Percentiles rank a stretch among this genome's conserved stretches.
Conservation (phyloP, 2,888 invertebrate genomes). For the Hoplodrina blanda region DNA sequence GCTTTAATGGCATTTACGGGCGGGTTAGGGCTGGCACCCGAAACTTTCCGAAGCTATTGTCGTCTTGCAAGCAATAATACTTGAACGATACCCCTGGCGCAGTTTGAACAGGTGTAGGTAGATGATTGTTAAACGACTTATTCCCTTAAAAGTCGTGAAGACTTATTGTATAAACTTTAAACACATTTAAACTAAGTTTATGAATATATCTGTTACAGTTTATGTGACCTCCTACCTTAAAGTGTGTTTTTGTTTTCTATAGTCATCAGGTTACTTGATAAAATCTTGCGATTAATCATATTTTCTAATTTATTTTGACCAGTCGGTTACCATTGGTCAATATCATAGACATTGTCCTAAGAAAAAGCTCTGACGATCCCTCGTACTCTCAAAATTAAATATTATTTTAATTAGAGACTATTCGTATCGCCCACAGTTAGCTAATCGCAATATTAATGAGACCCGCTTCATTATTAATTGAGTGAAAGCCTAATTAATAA, state of each 20-base stretch:
- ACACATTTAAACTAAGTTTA: constrained; percentile 11
- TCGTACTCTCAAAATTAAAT: background rate
- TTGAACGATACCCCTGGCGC: constrained; percentile 70
- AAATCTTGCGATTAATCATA: no score
- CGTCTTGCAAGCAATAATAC: constrained; percentile 71
- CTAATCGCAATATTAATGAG: constrained; percentile 25
- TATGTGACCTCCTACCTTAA: background rate
- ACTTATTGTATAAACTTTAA: constrained; percentile 39
- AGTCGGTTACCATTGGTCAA: no score
- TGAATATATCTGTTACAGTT: background rate
- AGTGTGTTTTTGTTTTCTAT: background rate
- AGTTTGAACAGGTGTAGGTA: constrained; percentile 70
- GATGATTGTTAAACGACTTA: constrained; percentile 66
- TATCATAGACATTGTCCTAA: no score
- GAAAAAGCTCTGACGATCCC: no score
- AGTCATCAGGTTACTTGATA: background rate
- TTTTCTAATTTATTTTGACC: no score
- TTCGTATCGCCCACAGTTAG: constrained; percentile 17
- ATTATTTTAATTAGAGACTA: background rate
- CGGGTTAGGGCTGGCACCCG: constrained; percentile 59
- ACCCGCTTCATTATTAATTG: constrained; percentile 33
- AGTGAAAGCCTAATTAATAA: constrained; percentile 47
- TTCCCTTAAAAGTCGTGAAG: constrained; percentile 71
- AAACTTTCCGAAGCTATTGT: constrained; percentile 68
- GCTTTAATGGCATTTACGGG: constrained; percentile 62